These are phyloP conservation scores for Parotia lawesii DNA, from an alignment of 2,113 vertebrate species.

Conservation along the genomic window DNA sequence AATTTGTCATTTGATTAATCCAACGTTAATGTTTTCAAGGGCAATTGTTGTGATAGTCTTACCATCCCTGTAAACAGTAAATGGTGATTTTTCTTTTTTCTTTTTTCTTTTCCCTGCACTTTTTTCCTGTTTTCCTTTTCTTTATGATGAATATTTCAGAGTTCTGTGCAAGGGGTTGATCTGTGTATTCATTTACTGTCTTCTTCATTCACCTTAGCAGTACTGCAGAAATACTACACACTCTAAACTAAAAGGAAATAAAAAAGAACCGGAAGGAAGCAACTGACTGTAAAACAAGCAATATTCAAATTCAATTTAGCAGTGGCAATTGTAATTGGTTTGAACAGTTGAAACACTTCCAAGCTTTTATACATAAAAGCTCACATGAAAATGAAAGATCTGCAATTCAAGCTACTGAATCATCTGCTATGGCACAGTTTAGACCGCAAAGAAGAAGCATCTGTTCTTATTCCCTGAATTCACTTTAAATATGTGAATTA, in stretches of 20 bases:
- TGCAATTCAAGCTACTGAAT: neutral
- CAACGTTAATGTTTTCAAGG: neutral
- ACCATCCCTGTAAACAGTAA: neutral
- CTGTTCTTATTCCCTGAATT: neutral
- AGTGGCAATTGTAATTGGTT: neutral
- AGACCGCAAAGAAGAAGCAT: neutral
- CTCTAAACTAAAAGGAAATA: neutral
- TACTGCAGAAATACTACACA: neutral
- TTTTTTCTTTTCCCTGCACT: neutral
- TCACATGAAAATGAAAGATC: neutral
- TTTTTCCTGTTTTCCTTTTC: neutral
- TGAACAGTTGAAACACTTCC: slow-evolving; percentile 20
- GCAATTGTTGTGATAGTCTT: neutral
- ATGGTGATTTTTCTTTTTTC: rapidly evolving
- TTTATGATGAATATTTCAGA: neutral
- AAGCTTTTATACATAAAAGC: slow-evolving; percentile 1
- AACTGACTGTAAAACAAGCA: neutral
- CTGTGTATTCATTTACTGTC: neutral
- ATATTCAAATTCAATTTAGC: slow-evolving; percentile 25
- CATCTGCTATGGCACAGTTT: neutral
- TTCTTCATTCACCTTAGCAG: neutral
- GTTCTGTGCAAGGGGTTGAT: neutral
- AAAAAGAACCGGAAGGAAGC: neutral
- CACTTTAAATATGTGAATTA: slow-evolving; percentile 5
- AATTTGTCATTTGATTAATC: slow-evolving; percentile 13